Percentiles rank a stretch among this genome's conserved stretches.
phyloP scores from a whole-genome alignment of 23 tunicate genomes.

The Aplidium turbinatum region DNA sequence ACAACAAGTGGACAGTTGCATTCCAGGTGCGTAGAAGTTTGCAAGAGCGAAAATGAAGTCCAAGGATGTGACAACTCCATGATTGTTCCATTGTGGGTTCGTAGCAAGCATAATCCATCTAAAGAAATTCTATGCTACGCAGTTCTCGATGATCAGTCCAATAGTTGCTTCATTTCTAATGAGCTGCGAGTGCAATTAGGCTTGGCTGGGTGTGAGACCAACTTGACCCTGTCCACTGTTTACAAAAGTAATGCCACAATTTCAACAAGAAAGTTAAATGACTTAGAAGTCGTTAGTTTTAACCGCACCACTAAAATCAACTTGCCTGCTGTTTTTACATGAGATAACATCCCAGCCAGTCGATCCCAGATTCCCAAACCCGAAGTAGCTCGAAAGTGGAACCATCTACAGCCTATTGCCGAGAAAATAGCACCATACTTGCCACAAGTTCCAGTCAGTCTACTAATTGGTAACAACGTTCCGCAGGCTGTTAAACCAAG shows the following conservation, averaged over 20 bases:
- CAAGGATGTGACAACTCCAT: constrained; percentile 15
- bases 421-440: constrained; percentile 1
- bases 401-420: constrained; percentile 15
- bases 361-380: constrained; percentile 19
- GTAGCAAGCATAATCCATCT: background rate
- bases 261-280: background rate
- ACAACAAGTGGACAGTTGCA: too few species aligned
- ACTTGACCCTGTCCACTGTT: constrained; percentile 13
- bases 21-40: constrained; percentile 13
- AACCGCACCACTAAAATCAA: background rate
- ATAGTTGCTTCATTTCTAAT: constrained; percentile 12
- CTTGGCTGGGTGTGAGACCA: background rate
- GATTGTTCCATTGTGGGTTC: constrained; percentile 13
- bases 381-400: constrained; percentile 22
- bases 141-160: constrained; percentile 18
- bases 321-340: constrained; percentile 16
- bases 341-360: constrained; percentile 24
- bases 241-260: constrained; percentile 9
- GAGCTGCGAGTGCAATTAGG: constrained; percentile 18
- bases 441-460: background rate
- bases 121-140: constrained; percentile 25
- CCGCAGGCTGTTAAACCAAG: constrained; percentile 12
- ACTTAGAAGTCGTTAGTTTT: constrained; percentile 18
- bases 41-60: background rate
- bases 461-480: constrained; percentile 25